Evolutionary conservation across 2,797 vertebrate species (phyloP).

Genomic region (Phalloptychus januarius): DNA sequence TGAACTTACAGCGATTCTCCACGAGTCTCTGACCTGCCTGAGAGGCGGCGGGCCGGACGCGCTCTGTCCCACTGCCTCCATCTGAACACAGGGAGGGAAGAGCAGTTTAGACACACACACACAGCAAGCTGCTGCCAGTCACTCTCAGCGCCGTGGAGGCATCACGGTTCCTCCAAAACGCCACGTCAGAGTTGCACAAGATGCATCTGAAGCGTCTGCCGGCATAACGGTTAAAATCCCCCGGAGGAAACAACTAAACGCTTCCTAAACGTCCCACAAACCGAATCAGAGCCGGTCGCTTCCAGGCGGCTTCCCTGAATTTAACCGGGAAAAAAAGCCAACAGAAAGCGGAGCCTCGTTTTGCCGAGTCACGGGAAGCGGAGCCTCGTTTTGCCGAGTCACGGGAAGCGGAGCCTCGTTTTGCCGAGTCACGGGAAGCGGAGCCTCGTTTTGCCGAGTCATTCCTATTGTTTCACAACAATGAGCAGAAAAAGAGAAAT

Average conservation of each 20-base stretch:
- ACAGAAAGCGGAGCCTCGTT: too few species aligned
- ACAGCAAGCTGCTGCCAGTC: background rate
- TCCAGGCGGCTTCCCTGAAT: constrained; percentile 3
- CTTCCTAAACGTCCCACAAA: too few species aligned
- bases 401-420: too few species aligned
- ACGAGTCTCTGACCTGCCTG: constrained; percentile 79
- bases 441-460: constrained; percentile 1
- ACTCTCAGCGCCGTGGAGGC: background rate
- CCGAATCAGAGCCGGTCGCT: constrained; percentile 5
- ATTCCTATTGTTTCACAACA: constrained; percentile 4
- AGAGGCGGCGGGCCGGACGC: constrained; percentile 76
- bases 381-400: too few species aligned
- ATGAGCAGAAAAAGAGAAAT: background rate
- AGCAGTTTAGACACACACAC: constrained; percentile 69
- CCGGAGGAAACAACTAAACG: too few species aligned
- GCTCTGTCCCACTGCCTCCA: constrained; percentile 77
- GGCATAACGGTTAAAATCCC: too few species aligned
- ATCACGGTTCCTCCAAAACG: constrained; percentile 17
- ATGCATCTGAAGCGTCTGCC: background rate
- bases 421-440: too few species aligned
- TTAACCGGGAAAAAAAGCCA: too few species aligned
- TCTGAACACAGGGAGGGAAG: constrained; percentile 79
- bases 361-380: too few species aligned
- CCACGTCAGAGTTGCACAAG: constrained; percentile 24
- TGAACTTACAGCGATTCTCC: constrained; percentile 79